Conservation (phyloP, 2,888 invertebrate species). For the Argyresthia albistria region DNA sequence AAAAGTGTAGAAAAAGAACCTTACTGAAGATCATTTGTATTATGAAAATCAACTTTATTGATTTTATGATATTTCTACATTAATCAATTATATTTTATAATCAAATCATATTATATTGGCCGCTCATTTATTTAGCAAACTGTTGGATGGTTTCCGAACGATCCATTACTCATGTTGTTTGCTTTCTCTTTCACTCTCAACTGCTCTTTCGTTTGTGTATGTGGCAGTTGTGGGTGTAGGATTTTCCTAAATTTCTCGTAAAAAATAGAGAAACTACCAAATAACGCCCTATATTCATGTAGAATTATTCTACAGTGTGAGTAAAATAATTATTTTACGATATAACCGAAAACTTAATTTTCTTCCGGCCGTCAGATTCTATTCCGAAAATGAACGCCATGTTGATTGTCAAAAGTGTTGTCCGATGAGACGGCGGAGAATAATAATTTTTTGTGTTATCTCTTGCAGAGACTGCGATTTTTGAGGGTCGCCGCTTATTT, state of each 20-base stretch:
- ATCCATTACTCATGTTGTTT: constrained; percentile 22
- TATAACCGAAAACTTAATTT: constrained; percentile 16
- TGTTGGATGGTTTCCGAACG: constrained; percentile 19
- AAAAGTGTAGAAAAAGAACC: no score
- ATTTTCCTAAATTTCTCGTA: constrained; percentile 43
- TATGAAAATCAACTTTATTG: no score
- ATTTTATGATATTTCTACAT: no score
- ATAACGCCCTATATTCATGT: constrained; percentile 47
- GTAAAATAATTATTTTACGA: constrained; percentile 27
- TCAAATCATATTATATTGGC: no score
- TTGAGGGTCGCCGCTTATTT: constrained; percentile 43
- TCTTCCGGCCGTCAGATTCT: constrained; percentile 47
- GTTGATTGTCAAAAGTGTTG: constrained; percentile 72
- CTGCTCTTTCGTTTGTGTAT: constrained; percentile 67
- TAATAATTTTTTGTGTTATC: constrained; percentile 52
- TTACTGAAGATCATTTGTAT: no score
- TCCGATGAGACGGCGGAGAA: constrained; percentile 64
- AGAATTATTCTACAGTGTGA: constrained; percentile 51
- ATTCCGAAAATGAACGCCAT: constrained; percentile 62
- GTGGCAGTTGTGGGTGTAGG: constrained; percentile 63
- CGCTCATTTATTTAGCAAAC: no score
- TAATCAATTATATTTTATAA: no score
- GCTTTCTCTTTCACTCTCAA: constrained; percentile 21
- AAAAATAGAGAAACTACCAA: constrained; percentile 31
- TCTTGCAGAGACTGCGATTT: constrained; percentile 61